Conservation (phyloP, 2,113 vertebrate species). For the Choloepus hoffmanni region DNA sequence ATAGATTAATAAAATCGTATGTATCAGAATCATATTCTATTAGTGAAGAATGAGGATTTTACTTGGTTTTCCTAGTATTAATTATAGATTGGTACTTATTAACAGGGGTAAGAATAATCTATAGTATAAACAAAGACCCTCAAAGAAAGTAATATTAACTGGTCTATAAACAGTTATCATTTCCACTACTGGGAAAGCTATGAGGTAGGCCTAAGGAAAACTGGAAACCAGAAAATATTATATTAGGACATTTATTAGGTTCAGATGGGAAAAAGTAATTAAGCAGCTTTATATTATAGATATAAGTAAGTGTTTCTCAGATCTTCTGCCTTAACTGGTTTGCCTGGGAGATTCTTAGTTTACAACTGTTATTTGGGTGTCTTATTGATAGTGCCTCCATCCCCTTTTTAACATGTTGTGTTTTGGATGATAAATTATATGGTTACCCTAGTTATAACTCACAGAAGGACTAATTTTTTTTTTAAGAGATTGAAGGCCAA, state of each 20-base stretch:
- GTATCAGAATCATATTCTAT: background rate
- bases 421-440: background rate
- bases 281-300: conserved; percentile 26
- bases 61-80: background rate
- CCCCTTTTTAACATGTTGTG: background rate
- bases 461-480: background rate
- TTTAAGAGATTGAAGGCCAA: background rate
- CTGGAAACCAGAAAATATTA: background rate
- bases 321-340: background rate
- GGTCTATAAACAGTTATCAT: background rate
- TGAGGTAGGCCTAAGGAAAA: background rate
- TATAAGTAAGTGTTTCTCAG: conserved; percentile 13
- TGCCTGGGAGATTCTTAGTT: background rate
- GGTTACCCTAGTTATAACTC: background rate
- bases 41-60: background rate
- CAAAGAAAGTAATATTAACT: background rate
- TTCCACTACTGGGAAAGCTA: conserved; percentile 4
- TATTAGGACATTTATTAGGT: conserved; percentile 4
- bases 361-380: background rate
- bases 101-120: background rate
- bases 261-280: conserved; percentile 28
- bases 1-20: background rate
- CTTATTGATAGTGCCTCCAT: background rate
- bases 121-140: background rate
- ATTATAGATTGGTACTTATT: background rate